A percentile compares a stretch with the other conserved stretches of the same genome.
phyloP scores from a whole-genome alignment of 2,888 invertebrate species.

The Toxonevra muliebris region DNA sequence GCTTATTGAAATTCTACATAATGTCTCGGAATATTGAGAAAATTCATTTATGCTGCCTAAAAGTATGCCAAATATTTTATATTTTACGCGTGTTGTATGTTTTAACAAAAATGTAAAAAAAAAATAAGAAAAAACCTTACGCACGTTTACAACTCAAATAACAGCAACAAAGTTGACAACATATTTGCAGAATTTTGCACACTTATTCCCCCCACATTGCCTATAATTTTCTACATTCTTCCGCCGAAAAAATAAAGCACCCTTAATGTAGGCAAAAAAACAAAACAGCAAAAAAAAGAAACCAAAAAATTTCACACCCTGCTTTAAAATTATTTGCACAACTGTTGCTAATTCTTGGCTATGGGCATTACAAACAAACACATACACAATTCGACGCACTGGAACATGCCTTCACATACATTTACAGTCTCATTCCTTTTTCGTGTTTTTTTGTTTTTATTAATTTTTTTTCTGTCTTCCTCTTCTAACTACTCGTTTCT shows the following conservation, averaged over 20 bases:
- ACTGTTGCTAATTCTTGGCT: constrained; percentile 55
- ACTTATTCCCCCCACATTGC: neutral
- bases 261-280: too few species aligned
- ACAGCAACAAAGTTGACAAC: neutral
- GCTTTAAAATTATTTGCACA: constrained; percentile 38
- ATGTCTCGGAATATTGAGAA: too few species aligned
- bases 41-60: neutral
- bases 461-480: neutral
- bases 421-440: too few species aligned
- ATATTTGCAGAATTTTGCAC: neutral
- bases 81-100: neutral
- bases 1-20: too few species aligned
- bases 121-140: constrained; percentile 10
- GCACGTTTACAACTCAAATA: neutral
- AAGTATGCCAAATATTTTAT: constrained; percentile 4
- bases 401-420: constrained; percentile 28
- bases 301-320: neutral
- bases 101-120: constrained; percentile 13
- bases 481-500: neutral
- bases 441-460: too few species aligned
- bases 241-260: too few species aligned
- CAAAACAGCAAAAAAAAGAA: neutral
- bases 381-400: constrained; percentile 30
- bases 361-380: constrained; percentile 38
- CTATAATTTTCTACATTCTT: neutral